A percentile compares a stretch with the other conserved stretches of the same genome.
Conservation (phyloP, 2,113 vertebrate species). For the Erythrocercus mccallii region DNA sequence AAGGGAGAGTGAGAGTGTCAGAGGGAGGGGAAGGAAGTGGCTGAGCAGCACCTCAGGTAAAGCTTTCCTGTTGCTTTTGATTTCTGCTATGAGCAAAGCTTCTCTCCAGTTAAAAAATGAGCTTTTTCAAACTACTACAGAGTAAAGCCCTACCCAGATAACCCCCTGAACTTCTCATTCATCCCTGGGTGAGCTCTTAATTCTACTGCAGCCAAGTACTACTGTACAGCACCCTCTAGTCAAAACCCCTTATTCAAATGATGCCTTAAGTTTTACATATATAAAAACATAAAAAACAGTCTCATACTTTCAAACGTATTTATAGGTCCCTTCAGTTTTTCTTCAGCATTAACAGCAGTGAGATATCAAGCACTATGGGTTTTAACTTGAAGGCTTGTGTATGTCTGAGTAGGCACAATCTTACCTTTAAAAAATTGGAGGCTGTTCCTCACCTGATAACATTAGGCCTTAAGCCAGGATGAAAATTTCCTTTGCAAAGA, state of each 20-base stretch:
- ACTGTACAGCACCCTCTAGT: neutral
- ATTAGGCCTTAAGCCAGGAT: neutral
- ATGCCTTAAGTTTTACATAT: neutral
- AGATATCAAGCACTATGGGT: neutral
- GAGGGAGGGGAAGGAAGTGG: neutral
- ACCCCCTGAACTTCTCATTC: neutral
- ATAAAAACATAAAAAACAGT: neutral
- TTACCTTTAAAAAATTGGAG: neutral
- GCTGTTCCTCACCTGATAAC: neutral
- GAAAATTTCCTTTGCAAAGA: neutral
- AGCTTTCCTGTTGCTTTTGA: neutral
- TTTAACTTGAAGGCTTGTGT: neutral
- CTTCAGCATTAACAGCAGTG: neutral
- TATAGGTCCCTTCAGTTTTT: neutral
- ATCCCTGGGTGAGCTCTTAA: neutral
- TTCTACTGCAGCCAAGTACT: neutral
- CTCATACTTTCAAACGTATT: neutral
- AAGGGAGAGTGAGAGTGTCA: accelerated
- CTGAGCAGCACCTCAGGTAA: neutral
- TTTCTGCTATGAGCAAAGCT: neutral
- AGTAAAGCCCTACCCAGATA: neutral
- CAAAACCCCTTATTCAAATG: neutral
- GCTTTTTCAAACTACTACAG: neutral
- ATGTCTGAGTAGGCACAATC: neutral
- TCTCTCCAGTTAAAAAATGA: neutral